Percentiles rank a stretch among this genome's conserved stretches.
Evolutionary conservation across 2,113 vertebrate genomes (phyloP).

Genomic region (Rhizomys pruinosus): DNA sequence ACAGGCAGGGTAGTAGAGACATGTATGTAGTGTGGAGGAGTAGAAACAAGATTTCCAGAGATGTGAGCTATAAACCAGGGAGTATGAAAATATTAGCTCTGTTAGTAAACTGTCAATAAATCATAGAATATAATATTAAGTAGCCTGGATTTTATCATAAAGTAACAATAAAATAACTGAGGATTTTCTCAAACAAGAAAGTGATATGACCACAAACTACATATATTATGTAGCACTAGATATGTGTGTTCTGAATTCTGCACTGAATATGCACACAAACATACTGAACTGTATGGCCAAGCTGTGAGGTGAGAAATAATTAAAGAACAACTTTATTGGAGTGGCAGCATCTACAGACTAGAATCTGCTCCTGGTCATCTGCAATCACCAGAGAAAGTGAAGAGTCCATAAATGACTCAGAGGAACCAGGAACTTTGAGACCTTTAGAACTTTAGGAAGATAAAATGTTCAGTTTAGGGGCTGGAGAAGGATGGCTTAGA

Average conservation of each 20-base stretch:
- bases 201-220: not conserved
- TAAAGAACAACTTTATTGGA: not conserved
- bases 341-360: not conserved
- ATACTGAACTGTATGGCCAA: not conserved
- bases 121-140: not conserved
- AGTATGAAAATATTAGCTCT: not conserved
- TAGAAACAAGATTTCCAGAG: not conserved
- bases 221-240: not conserved
- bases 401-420: not conserved
- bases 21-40: not conserved
- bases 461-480: not conserved
- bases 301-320: not conserved
- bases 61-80: not conserved
- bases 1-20: not conserved
- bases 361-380: not conserved
- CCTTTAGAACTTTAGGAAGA: not conserved
- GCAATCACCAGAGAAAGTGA: not conserved
- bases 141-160: not conserved
- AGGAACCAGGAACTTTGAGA: not conserved
- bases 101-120: not conserved
- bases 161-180: not conserved
- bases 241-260: not conserved
- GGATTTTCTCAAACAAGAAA: conserved; percentile 21
- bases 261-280: not conserved
- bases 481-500: no score